Base-by-base conservation (phyloP, 2,797 vertebrate species). In the Decapterus maruadsi region DNA sequence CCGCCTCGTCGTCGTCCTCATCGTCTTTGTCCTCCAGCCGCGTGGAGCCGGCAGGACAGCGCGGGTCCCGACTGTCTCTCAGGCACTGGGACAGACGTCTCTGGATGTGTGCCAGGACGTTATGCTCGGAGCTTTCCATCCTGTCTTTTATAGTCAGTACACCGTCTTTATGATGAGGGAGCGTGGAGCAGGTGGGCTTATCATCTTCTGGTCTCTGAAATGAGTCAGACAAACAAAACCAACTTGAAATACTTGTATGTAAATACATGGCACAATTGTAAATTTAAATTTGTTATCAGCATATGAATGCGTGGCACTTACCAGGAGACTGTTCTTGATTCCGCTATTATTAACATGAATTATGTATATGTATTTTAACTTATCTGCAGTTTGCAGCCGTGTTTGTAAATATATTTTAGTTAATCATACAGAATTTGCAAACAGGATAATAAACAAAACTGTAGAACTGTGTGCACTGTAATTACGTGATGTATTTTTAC, bases 181-280 rank as follows among this genome's bases (percentile, higher is more conserved):
- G 96, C 43, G 96, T 96, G 71, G 97, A 99, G 40, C 97, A 98
- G 36, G 97, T 97, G 54, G 97, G 96, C 82, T 95, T 95, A 75
- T 98, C 96, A 46, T 98, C 96, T 64, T 97, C 96, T 86, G 92
- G 81, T 95, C 95, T 94, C 96, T 97, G 87, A 90, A 95, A 96
- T 93, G 63, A 70, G 78, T 22, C 29, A 67, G n/a, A 50, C 13
- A 2, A 84, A 80, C 9, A 46, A 42, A 29, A 61, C 11, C 14
- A 80, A 36, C 14, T 6, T 72, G 20, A 72, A 64, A 77, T 17
- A 26, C 6, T 3, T 1, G 8, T 38, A 0, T 38, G 0, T 4
- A 56, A 26, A 67, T 17, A 14, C 31, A 50, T 17, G 11, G 11
- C 31, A 50, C n/a, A 31, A 60, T 2, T 43, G 10, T 2, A 8